Evolutionary conservation across 2,113 vertebrate species (phyloP).

Genomic region (Pongo pygmaeus): DNA sequence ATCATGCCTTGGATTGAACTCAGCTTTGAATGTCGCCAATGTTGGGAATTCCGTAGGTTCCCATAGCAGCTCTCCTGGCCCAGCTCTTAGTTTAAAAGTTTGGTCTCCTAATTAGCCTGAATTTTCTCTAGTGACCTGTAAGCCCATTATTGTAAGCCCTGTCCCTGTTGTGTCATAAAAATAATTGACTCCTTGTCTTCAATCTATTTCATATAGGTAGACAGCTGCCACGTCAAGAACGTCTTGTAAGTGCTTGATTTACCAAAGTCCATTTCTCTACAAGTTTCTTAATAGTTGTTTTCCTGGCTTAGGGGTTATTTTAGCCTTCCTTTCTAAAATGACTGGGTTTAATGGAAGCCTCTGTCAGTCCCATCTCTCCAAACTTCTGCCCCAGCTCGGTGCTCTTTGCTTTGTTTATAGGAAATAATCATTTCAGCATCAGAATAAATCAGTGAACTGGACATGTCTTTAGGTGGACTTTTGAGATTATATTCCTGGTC

Average conservation of each 20-base stretch:
- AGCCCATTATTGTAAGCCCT: neutral
- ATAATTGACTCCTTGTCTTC: neutral
- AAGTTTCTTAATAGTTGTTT: neutral
- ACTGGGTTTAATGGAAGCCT: neutral
- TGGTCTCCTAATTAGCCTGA: constrained; percentile 26
- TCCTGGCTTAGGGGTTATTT: neutral
- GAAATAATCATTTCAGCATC: neutral
- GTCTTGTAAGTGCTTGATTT: constrained; percentile 16
- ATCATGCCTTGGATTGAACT: constrained; percentile 1
- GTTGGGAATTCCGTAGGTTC: neutral
- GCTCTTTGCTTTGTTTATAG: neutral
- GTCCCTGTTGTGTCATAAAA: constrained; percentile 3
- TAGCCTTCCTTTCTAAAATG: neutral
- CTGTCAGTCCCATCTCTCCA: neutral
- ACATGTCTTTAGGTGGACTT: neutral
- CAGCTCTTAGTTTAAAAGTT: constrained; percentile 15
- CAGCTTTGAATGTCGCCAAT: neutral
- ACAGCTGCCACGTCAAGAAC: neutral
- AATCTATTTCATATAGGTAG: neutral
- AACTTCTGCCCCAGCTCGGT: neutral
- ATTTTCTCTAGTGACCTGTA: neutral
- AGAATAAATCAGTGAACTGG: constrained; percentile 13
- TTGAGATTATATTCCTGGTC: neutral
- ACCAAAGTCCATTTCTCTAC: neutral
- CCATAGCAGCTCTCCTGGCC: neutral